Evolutionary conservation across 2,797 vertebrate species (phyloP), one percentile per base, ranked within the genome.

Genomic region (Tamandua tetradactyla): DNA sequence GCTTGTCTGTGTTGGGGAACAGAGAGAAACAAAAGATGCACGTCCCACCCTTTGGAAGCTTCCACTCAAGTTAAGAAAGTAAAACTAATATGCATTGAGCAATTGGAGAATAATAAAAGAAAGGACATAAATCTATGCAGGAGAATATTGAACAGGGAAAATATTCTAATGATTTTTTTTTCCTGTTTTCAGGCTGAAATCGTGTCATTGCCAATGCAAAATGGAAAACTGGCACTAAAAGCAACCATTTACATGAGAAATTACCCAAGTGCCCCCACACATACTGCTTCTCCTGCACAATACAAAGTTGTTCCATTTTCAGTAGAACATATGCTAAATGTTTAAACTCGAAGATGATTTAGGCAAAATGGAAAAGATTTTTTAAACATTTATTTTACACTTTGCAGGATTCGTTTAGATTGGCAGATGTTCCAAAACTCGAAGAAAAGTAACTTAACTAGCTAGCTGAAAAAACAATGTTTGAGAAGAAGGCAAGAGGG

Each of bases 351-450:
- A 94, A 91, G 84, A 96, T 96, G 92, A 97, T 96, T 96, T 96
- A 93, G 84, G 94, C 76, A 89, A 96, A 97, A 95, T 90, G 42
- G 84, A 96, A 95, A 94, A 93, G 62, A 89, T 91, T 97, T 95
- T 97, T 96, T 96, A 96, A 97, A 96, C 92, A 97, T 96, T 96
- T 96, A 94, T 96, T 97, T 97, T 96, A 96, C 95, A 94, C 94
- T 96, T 94, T 94, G 78, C 32, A 49, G 68, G 72, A 96, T 94
- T 97, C 85, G 94, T 57, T 79, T 89, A 59, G 71, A 96, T 96
- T 96, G 82, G 79, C 97, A 92, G 62, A 96, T 89, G 93, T 83
- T 61, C 75, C 62, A 80, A 80, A 47, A 57, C 47, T 20, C 81
- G 93, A 85, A 86, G 81, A 89, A 95, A 89, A 82, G 76, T 89